Conservation (phyloP, 1,140 invertebrate species). For the Heliconius nattereri region DNA sequence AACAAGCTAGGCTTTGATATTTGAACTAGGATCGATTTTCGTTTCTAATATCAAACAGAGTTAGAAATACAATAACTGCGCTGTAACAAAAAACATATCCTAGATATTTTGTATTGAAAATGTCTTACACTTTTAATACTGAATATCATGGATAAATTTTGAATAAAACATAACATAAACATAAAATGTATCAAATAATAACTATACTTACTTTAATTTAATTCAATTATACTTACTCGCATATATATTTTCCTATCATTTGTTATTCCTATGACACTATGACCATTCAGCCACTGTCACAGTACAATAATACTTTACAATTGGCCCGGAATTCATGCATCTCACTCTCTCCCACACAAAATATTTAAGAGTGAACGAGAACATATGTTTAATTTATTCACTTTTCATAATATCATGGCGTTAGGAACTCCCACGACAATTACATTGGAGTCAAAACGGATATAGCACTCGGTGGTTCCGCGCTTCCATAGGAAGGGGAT, state of each 20-base stretch:
- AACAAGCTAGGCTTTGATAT: no score
- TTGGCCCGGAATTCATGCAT: constrained; percentile 27
- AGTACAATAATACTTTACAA: constrained; percentile 51
- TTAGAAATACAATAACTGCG: no score
- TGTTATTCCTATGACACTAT: constrained; percentile 19
- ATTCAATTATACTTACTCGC: background rate
- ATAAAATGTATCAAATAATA: background rate
- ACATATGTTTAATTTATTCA: constrained; percentile 46
- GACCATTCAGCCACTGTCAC: constrained; percentile 39
- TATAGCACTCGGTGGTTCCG: constrained; percentile 49
- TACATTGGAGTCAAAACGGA: constrained; percentile 67
- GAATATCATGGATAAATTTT: background rate
- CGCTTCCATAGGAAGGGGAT: constrained; percentile 43
- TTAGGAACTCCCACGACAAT: constrained; percentile 63
- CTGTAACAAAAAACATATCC: no score
- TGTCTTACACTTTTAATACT: no score
- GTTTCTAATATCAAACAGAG: no score
- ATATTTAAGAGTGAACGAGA: constrained; percentile 41
- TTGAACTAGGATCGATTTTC: no score
- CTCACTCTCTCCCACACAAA: constrained; percentile 39
- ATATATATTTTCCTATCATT: constrained; percentile 30
- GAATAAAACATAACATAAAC: background rate
- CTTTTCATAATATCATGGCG: constrained; percentile 43
- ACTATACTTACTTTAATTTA: no score
- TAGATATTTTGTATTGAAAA: no score